Evolutionary conservation across 2,113 vertebrate species (phyloP).

Genomic region (Penelope pileata): DNA sequence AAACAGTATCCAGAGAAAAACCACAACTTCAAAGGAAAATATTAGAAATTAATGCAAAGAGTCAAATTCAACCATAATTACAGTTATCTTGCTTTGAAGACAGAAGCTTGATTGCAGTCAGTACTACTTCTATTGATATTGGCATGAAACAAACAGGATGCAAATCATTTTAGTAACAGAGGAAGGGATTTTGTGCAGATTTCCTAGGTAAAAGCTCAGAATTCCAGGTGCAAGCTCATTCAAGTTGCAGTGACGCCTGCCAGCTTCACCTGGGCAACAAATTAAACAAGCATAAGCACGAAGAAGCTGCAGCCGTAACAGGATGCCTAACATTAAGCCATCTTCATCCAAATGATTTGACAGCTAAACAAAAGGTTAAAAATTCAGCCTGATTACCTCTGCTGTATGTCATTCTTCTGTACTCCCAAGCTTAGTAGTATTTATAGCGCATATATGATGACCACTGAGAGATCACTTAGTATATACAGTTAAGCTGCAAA

Average conservation of each 20-base stretch:
- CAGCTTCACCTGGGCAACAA: not conserved
- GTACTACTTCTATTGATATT: not conserved
- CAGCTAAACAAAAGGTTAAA: not conserved
- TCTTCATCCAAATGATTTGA: not conserved
- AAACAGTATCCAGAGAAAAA: not conserved
- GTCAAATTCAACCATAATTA: not conserved
- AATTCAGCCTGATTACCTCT: not conserved
- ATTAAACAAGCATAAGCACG: not conserved
- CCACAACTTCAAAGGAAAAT: constrained; percentile 12
- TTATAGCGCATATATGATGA: not conserved
- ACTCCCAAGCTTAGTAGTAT: not conserved
- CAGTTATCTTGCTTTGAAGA: not conserved
- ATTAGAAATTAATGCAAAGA: not conserved
- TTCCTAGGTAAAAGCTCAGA: not conserved
- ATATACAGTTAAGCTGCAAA: not conserved
- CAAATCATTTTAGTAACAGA: not conserved
- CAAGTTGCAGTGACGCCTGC: not conserved
- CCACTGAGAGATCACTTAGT: not conserved
- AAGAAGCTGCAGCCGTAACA: not conserved
- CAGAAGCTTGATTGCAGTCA: not conserved
- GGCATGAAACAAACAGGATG: not conserved
- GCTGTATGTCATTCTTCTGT: not conserved
- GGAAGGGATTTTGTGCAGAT: not conserved
- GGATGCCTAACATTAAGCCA: not conserved
- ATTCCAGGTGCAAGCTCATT: not conserved